These are phyloP conservation scores for Clupea harengus DNA, from an alignment of 2,113 vertebrate species.

Conservation along the genomic window DNA sequence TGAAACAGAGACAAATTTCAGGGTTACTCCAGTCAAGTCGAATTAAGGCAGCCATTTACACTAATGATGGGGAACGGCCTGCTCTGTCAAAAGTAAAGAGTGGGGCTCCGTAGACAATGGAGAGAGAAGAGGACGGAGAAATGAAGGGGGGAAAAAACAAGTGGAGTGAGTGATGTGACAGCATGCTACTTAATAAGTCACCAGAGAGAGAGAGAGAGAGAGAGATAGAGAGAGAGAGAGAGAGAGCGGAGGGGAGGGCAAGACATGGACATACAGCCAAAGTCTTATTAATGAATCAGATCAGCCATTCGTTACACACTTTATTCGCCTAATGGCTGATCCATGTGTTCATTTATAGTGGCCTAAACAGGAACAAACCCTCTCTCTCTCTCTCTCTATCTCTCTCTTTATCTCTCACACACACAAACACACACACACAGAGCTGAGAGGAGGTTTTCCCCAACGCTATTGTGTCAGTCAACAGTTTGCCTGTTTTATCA, in stretches of 20 bases:
- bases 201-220: not conserved
- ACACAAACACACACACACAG: too few species aligned
- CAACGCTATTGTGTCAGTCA: too few species aligned
- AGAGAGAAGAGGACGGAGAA: not conserved
- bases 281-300: slow-evolving; percentile 63
- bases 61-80: slow-evolving; percentile 45
- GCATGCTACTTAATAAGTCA: slow-evolving; percentile 56
- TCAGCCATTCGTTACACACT: slow-evolving; percentile 62
- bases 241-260: slow-evolving; percentile 38
- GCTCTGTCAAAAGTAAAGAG: slow-evolving; percentile 40
- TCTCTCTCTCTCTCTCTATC: too few species aligned
- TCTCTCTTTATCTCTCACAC: too few species aligned
- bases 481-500: too few species aligned
- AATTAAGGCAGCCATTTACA: slow-evolving; percentile 50
- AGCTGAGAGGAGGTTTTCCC: too few species aligned
- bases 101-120: slow-evolving; percentile 35
- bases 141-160: not conserved
- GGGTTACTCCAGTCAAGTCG: slow-evolving; percentile 42
- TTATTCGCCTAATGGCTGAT: slow-evolving; percentile 61
- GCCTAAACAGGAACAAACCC: not conserved
- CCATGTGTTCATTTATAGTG: slow-evolving; percentile 48
- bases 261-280: slow-evolving; percentile 43
- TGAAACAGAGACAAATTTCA: slow-evolving; percentile 43
- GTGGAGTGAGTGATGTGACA: slow-evolving; percentile 43
- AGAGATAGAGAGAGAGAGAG: slow-evolving; percentile 26